Evolutionary conservation across 2,888 invertebrate species (phyloP), one percentile per base, ranked within the genome.

Genomic region (Tachina grossa): DNA sequence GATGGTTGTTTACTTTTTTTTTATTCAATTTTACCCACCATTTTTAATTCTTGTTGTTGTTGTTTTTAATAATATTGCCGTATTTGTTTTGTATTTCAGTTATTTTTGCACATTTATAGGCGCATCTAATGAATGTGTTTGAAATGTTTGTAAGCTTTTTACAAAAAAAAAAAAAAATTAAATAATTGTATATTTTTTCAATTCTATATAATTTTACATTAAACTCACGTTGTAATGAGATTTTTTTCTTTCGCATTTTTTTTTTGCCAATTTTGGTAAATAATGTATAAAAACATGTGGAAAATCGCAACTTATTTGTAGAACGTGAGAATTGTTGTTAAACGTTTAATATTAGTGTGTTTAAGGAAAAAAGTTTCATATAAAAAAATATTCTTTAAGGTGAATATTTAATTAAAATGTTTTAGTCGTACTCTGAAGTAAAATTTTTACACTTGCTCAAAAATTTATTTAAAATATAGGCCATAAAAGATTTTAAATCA

Each of bases 301-400:
- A 57, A 68, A 53, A 65, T 49, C n/a, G 53, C 19, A 74, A 66
- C 41, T 57, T 66, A 65, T 72, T 83, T 83, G 57, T 83, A 72
- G 83, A 83, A 83, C 83, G 83, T 83, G 83, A 83, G 83, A 83
- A 83, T 61, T 77, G 66, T 68, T 77, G 66, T 72, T 45, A 49
- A 22, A 53, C 9, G 16, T 55, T 66, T 39, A 6, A 43, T 51
- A n/a, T 72, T 16, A 72, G 66, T 57, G 49, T 47, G 51, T 51
- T 9, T 45, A 6, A 16, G 8, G 45, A 49, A 59, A 77, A 11
- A 14, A 31, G 31, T 31, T 31, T 31, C 6, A 31, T 31, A 31
- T 31, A 31, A 31, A 31, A 31, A 31, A 31, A 31, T 31, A 31
- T 31, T 31, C 0, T 31, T 31, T 31, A 31, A 31, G 31, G 5